Percentiles rank a stretch among this genome's conserved stretches.
Evolutionary conservation across 2,113 vertebrate genomes (phyloP).

Genomic region (Heptranchias perlo): DNA sequence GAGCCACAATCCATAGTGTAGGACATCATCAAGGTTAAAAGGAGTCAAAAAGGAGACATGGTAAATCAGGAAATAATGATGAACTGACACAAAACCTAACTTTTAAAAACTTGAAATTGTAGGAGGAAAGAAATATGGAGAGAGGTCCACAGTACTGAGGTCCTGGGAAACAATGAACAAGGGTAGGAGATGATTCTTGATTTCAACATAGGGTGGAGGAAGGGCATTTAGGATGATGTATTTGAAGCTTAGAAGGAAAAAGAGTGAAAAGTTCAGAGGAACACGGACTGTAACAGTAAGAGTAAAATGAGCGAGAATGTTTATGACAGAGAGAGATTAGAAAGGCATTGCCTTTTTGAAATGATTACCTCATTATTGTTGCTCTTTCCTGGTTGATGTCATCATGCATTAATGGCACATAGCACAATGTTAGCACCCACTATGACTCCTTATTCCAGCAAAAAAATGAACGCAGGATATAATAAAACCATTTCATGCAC

Average conservation of each 20-base stretch:
- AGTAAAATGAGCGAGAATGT: not conserved
- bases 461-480: no score
- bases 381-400: not conserved
- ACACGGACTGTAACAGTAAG: not conserved
- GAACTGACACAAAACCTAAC: not conserved
- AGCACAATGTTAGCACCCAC: no score
- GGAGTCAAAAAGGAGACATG: not conserved
- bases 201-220: not conserved
- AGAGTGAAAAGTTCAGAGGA: not conserved
- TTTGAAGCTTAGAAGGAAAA: not conserved
- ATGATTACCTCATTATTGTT: not conserved
- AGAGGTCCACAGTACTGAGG: not conserved
- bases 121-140: not conserved
- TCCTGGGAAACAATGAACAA: not conserved
- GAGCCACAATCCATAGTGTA: not conserved
- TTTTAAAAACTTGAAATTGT: not conserved
- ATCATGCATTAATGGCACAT: not conserved
- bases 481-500: no score
- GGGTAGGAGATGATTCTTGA: not conserved
- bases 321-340: not conserved
- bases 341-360: not conserved
- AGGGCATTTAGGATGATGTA: not conserved
- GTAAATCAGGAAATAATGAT: not conserved
- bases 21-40: not conserved
- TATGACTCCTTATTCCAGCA: no score